Percentiles rank a stretch among this genome's conserved stretches.
phyloP scores from a whole-genome alignment of 2,888 invertebrate genomes.

The Diloba caeruleocephala region DNA sequence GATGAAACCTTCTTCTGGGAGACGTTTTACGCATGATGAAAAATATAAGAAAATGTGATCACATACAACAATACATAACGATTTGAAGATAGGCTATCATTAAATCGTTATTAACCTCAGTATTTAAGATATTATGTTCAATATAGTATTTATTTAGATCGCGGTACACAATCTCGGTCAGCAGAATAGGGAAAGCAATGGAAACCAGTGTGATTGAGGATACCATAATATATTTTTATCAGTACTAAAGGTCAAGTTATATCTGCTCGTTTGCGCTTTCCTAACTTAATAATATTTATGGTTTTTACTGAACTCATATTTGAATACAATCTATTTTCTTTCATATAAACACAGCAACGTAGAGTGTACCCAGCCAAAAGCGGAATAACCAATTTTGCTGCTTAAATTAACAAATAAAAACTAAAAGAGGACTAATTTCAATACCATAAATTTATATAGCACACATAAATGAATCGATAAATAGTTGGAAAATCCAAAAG shows the following conservation, averaged over 20 bases:
- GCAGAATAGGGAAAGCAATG: slow-evolving; percentile 18
- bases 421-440: too few species aligned
- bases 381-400: background rate
- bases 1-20: background rate
- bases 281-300: background rate
- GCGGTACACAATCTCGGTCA: slow-evolving; percentile 29
- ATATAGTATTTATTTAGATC: slow-evolving; percentile 27
- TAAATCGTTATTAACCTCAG: too few species aligned
- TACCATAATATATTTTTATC: slow-evolving; percentile 11
- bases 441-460: too few species aligned
- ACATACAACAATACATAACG: too few species aligned
- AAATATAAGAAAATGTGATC: too few species aligned
- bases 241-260: slow-evolving; percentile 8
- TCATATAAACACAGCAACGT: background rate
- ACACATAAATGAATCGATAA: too few species aligned
- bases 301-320: too few species aligned
- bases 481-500: too few species aligned
- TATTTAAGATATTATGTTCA: too few species aligned
- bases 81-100: too few species aligned
- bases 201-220: slow-evolving; percentile 18
- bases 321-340: too few species aligned
- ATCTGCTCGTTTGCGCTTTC: slow-evolving; percentile 1
- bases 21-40: background rate
- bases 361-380: background rate
- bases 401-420: too few species aligned